phyloP scores from a whole-genome alignment of 2,113 vertebrate species.

The Hepsetus odoe region DNA sequence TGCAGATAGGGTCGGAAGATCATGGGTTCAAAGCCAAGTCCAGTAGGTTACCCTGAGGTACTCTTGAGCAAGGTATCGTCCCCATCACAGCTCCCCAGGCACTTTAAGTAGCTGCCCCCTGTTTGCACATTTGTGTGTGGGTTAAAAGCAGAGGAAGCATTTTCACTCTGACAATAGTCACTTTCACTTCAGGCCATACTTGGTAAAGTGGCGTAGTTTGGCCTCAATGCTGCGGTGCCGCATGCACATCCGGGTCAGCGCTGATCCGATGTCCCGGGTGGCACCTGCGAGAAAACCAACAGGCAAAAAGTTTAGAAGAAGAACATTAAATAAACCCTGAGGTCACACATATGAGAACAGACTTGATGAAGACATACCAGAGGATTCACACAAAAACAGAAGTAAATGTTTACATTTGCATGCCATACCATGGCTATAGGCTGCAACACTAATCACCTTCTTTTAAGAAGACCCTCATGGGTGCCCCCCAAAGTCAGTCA shows the following conservation, averaged over 20 bases:
- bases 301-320: slow-evolving; percentile 2
- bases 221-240: slow-evolving; percentile 97
- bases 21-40: no score
- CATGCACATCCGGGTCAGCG: slow-evolving; percentile 98
- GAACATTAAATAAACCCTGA: not conserved
- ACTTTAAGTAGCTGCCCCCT: no score
- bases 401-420: no score
- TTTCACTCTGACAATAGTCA: not conserved
- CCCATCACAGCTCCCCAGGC: no score
- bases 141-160: no score
- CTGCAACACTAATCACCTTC: not conserved
- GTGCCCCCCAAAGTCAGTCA: slow-evolving; percentile 11
- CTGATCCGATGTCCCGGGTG: slow-evolving; percentile 93
- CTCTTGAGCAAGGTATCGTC: no score
- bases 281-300: slow-evolving; percentile 79
- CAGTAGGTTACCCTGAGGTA: no score
- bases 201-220: slow-evolving; percentile 97
- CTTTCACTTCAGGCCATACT: slow-evolving; percentile 75
- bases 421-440: not conserved
- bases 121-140: no score
- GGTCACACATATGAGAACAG: not conserved
- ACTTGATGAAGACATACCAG: not conserved
- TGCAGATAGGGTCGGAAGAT: no score
- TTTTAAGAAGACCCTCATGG: not conserved
- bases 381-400: no score